Percentiles rank a stretch among this genome's conserved stretches.
Conservation (phyloP, 2,888 invertebrate genomes). For the Cosmorhoe ocellata region DNA sequence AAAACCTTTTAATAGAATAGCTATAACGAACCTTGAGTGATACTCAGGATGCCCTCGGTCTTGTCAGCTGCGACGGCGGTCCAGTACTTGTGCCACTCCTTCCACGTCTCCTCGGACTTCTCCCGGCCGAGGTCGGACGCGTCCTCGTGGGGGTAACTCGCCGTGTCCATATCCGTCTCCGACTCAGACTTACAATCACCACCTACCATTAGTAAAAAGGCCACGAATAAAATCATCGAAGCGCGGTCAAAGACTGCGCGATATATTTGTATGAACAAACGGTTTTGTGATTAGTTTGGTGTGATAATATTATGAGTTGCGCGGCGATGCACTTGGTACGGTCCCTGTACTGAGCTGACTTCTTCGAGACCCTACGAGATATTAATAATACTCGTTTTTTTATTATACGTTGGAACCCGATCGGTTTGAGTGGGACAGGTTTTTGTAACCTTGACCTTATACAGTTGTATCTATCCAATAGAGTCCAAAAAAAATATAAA, state of each 20-base stretch:
- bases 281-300: too few species aligned
- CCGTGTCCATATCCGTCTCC: slow-evolving; percentile 60
- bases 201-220: slow-evolving; percentile 36
- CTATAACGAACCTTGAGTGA: slow-evolving; percentile 53
- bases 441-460: too few species aligned
- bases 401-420: too few species aligned
- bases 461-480: too few species aligned
- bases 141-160: slow-evolving; percentile 58
- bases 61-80: slow-evolving; percentile 43
- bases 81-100: slow-evolving; percentile 69
- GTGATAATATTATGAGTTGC: not conserved
- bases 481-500: too few species aligned
- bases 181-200: slow-evolving; percentile 61
- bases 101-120: slow-evolving; percentile 64
- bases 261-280: not conserved
- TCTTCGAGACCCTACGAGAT: not conserved
- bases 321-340: not conserved
- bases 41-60: slow-evolving; percentile 51
- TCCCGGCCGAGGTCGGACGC: slow-evolving; percentile 57
- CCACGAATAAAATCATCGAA: slow-evolving; percentile 6
- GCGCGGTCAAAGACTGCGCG: not conserved
- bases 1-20: too few species aligned
- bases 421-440: too few species aligned
- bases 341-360: not conserved
- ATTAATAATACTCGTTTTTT: too few species aligned